Evolutionary conservation across 2,888 invertebrate species (phyloP).

Genomic region (Helobdella robusta): DNA sequence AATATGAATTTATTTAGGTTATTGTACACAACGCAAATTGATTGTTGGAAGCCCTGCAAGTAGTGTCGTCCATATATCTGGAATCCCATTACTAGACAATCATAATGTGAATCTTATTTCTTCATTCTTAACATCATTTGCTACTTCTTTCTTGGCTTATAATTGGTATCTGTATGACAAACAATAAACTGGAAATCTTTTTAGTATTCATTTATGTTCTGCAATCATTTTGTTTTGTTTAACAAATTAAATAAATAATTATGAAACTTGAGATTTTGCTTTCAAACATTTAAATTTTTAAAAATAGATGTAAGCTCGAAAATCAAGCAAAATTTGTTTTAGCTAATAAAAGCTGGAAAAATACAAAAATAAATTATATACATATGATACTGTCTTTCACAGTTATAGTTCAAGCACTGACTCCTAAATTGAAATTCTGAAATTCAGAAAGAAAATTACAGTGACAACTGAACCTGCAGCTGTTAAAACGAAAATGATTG

Average conservation of each 20-base stretch:
- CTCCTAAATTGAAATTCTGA: too few relatives aligned
- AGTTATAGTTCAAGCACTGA: too few relatives aligned
- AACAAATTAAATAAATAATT: not conserved
- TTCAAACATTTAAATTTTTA: too few relatives aligned
- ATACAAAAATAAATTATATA: too few relatives aligned
- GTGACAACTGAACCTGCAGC: too few relatives aligned
- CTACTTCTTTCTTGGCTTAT: slow-evolving; percentile 41
- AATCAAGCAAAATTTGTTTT: too few relatives aligned
- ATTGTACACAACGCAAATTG: slow-evolving; percentile 57
- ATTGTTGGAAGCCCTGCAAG: slow-evolving; percentile 65
- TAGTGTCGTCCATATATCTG: slow-evolving; percentile 66
- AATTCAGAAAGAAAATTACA: too few relatives aligned
- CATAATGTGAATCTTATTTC: slow-evolving; percentile 78
- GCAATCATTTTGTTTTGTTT: not conserved
- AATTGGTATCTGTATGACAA: slow-evolving; percentile 34
- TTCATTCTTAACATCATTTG: slow-evolving; percentile 58
- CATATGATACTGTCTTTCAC: too few relatives aligned
- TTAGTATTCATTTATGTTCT: not conserved
- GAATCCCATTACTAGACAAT: slow-evolving; percentile 68
- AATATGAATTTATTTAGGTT: slow-evolving; percentile 53
- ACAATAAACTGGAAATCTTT: not conserved
- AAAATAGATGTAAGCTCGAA: too few relatives aligned
- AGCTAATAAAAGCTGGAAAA: too few relatives aligned
- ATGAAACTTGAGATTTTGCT: too few relatives aligned
- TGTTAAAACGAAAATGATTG: too few relatives aligned